phyloP scores from a whole-genome alignment of 2,113 vertebrate genomes.

The Fukomys damarensis region DNA sequence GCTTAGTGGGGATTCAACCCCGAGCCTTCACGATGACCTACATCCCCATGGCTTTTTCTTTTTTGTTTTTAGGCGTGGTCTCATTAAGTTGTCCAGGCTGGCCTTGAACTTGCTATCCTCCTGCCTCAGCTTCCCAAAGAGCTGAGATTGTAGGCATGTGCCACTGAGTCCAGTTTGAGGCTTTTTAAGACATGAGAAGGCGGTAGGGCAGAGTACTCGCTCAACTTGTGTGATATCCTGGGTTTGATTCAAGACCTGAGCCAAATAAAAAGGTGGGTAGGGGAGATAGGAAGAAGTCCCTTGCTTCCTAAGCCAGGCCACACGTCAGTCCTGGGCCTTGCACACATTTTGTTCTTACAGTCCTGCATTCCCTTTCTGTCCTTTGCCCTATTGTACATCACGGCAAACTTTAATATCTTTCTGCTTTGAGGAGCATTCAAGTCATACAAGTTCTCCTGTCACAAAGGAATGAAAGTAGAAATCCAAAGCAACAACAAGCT shows the following conservation, averaged over 20 bases:
- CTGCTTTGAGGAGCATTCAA: background rate
- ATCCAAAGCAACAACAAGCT: background rate
- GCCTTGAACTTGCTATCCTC: background rate
- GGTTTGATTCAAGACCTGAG: background rate
- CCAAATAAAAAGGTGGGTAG: background rate
- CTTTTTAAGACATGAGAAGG: background rate
- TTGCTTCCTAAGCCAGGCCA: background rate
- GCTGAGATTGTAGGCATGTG: background rate
- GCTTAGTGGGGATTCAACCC: background rate
- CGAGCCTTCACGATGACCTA: background rate
- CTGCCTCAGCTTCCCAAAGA: background rate
- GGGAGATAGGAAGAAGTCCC: too few relatives aligned
- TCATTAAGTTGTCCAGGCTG: background rate
- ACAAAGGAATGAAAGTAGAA: background rate
- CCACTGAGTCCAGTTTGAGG: background rate
- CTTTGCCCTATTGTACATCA: background rate
- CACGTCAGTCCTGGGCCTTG: background rate
- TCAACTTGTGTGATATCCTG: background rate
- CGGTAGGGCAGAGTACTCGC: too few relatives aligned
- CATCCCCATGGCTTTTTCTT: background rate
- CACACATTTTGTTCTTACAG: background rate
- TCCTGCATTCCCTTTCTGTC: background rate
- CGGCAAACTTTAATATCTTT: background rate
- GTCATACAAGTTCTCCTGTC: background rate
- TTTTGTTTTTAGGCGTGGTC: background rate